Percentiles rank a stretch among this genome's conserved stretches.
phyloP scores from a whole-genome alignment of 2,113 vertebrate species.

The Isurus oxyrinchus region DNA sequence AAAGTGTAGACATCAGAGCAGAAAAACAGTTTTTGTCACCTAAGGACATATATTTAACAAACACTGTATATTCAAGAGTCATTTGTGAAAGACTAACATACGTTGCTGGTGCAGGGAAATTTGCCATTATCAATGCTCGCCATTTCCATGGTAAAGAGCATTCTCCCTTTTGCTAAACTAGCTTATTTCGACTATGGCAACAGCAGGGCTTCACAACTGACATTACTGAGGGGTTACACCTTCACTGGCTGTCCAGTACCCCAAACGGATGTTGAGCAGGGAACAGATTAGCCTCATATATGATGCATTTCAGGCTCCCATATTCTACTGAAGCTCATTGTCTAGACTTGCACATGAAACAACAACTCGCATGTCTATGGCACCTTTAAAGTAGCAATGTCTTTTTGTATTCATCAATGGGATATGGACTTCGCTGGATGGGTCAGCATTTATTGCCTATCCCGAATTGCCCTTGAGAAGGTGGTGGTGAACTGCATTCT shows the following conservation, averaged over 20 bases:
- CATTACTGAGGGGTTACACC: neutral
- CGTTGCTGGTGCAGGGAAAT: neutral
- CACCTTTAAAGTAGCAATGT: neutral
- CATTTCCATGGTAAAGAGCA: neutral
- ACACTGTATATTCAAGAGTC: neutral
- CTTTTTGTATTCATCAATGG: too few relatives aligned
- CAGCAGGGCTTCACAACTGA: neutral
- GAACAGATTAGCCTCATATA: neutral
- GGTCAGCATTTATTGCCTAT: too few relatives aligned
- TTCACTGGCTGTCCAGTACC: neutral
- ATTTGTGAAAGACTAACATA: neutral
- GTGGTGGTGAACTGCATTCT: too few relatives aligned
- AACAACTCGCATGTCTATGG: neutral
- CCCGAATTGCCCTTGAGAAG: too few relatives aligned
- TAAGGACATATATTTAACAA: neutral
- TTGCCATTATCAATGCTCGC: neutral
- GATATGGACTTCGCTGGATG: too few relatives aligned
- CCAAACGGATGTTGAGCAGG: neutral
- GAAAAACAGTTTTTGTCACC: constrained; percentile 1
- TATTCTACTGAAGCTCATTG: neutral
- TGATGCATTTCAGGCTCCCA: neutral
- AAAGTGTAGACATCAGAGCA: neutral
- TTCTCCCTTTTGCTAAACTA: neutral
- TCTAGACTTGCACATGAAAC: neutral
- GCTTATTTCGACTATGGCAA: neutral